These are phyloP conservation scores for Amitus sp. DNA, from an alignment of 2,888 invertebrate species.

Conservation along the genomic window DNA sequence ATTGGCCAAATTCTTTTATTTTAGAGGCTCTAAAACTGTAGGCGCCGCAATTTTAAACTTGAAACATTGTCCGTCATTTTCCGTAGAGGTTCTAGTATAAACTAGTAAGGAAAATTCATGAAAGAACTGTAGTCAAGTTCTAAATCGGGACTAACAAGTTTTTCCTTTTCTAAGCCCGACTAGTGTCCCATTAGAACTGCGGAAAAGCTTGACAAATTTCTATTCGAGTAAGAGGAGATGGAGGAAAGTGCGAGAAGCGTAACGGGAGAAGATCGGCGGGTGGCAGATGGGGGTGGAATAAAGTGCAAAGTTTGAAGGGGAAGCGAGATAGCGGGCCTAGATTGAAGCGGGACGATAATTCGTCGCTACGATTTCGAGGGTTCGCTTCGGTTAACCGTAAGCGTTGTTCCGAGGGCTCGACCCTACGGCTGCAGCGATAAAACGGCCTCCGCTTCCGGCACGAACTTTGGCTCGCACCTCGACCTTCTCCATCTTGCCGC, in stretches of 20 bases:
- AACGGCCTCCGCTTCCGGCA: constrained; percentile 50
- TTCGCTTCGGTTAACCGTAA: constrained; percentile 55
- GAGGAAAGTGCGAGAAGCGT: constrained; percentile 22
- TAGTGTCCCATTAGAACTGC: too few relatives aligned
- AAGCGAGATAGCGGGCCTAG: constrained; percentile 15
- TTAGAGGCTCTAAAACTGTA: too few relatives aligned
- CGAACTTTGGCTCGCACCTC: constrained; percentile 15
- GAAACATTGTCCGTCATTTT: too few relatives aligned
- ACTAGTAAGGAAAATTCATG: too few relatives aligned
- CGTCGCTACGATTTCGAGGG: constrained; percentile 51
- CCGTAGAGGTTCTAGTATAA: too few relatives aligned
- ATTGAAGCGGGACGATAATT: constrained; percentile 52
- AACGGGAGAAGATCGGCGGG: constrained; percentile 14
- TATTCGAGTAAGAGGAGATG: too few relatives aligned
- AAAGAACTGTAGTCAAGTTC: too few relatives aligned
- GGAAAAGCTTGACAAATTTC: too few relatives aligned
- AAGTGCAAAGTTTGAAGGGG: constrained; percentile 30
- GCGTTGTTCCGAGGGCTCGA: constrained; percentile 50
- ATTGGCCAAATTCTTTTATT: too few relatives aligned
- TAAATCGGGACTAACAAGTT: too few relatives aligned
- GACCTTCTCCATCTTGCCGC: constrained; percentile 19
- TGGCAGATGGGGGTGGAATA: constrained; percentile 20
- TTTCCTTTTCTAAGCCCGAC: too few relatives aligned
- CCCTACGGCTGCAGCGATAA: constrained; percentile 50
- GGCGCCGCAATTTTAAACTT: too few relatives aligned